Percentiles rank a stretch among this genome's conserved stretches.
These are phyloP conservation scores for Tetragnatha versicolor DNA, from an alignment of 1,140 invertebrate species.

Conservation along the genomic window DNA sequence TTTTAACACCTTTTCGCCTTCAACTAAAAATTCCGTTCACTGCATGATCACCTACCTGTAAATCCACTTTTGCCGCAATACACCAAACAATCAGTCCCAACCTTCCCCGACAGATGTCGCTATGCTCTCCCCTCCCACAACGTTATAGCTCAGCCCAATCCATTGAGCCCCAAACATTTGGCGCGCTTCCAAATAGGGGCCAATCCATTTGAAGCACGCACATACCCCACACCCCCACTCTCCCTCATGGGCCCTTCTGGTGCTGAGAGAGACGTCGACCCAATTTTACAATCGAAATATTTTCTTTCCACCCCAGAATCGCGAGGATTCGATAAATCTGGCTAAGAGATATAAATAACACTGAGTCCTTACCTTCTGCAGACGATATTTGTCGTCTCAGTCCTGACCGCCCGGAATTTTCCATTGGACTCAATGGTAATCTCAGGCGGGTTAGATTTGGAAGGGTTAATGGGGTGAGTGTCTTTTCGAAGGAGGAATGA, in stretches of 20 bases:
- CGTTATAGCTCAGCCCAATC: conserved; percentile 1
- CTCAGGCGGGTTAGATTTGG: no score
- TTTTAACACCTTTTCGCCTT: no score
- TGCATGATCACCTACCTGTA: no score
- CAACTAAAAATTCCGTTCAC: no score
- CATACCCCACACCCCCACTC: conserved; percentile 6
- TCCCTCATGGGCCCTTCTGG: conserved; percentile 21
- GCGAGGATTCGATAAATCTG: background rate
- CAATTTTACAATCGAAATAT: conserved; percentile 49
- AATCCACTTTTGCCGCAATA: no score
- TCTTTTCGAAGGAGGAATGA: no score
- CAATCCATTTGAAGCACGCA: conserved; percentile 27
- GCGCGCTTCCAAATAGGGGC: conserved; percentile 41
- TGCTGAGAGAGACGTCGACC: conserved; percentile 27
- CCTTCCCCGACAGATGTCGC: background rate
- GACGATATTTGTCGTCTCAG: background rate
- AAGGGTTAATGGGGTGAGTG: no score
- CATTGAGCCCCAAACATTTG: conserved; percentile 35
- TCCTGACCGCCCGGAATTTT: no score
- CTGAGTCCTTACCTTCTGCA: background rate
- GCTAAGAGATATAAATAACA: background rate
- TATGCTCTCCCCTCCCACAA: background rate
- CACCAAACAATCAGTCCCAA: background rate
- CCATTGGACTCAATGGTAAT: no score
- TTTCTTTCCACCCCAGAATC: background rate